Base-by-base conservation (phyloP, 2,888 invertebrate species). In the Coecobrya sp. region DNA sequence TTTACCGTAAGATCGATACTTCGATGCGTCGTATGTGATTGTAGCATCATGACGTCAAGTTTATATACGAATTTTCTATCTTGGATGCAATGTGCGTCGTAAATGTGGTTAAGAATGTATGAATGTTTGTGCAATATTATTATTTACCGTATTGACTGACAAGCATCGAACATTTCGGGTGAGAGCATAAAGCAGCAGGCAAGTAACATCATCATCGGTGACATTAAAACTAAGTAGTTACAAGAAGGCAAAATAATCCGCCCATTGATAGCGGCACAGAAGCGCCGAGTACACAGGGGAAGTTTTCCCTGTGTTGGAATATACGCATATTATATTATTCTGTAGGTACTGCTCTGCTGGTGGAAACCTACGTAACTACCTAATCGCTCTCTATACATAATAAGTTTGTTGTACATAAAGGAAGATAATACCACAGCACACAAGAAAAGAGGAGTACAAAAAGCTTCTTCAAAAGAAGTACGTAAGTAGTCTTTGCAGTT, bases 401-500 rank as follows among this genome's bases (percentile, higher is more conserved):
- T 22, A 36, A 70, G 49, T 76, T 49, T 49, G 79, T 79, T 79
- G 52, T 27, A n/a, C 25, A 79, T 52, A 27, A 52, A 79, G 10
- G 52, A n/a, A 79, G 79, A 52, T 62, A 65, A 65, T 49, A 49
- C 1, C 42, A 19, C 3, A 22, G 30, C 11, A 30, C n/a, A 81
- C 13, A 55, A 81, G 76, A 3, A 49, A 55, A 45, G 52, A 81
- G 25, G 25, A 81, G 27, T 16, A 55, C n/a, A 52, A 81, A 55
- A 30, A 55, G 36, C 30, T 65, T 36, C 4, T 84, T 49, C 5
- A 62, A 84, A 45, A 65, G 25, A 45, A 65, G 42, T 65, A 45
- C 42, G n/a, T 73, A 90, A 90, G 84, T 45, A 76, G 85, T 59
- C 59, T 76, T 30, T n/a, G 45, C 30, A 85, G 68, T 73, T 70